Conservation (phyloP, 2,113 vertebrate species). For the Gallinago undulata region DNA sequence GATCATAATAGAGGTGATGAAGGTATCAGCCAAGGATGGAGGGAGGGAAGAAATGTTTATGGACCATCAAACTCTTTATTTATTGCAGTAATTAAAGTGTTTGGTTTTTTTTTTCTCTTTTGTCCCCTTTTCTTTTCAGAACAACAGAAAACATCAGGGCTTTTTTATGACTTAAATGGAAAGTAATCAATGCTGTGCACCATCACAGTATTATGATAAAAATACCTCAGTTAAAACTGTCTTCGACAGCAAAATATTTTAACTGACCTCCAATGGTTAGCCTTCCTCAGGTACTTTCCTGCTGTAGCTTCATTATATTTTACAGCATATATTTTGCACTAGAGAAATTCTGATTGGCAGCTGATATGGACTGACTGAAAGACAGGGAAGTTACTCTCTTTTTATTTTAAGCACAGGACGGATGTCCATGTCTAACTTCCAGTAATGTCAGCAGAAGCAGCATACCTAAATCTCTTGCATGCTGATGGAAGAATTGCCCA, state of each 20-base stretch:
- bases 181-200: background rate
- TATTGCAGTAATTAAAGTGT: background rate
- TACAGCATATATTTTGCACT: background rate
- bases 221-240: background rate
- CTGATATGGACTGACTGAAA: background rate
- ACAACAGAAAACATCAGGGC: background rate
- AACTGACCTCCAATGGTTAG: background rate
- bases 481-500: background rate
- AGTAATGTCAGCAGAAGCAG: background rate
- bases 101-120: background rate
- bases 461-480: background rate
- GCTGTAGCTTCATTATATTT: background rate
- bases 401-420: background rate
- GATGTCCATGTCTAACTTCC: background rate
- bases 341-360: background rate
- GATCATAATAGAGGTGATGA: background rate
- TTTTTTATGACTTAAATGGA: slow-evolving; percentile 4
- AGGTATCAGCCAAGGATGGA: background rate
- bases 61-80: background rate
- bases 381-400: background rate
- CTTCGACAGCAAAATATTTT: background rate
- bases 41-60: background rate
- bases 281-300: background rate
- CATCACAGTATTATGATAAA: background rate
- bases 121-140: background rate